Evolutionary conservation across 2,888 invertebrate species (phyloP).

Genomic region (Platycheirus albimanus): DNA sequence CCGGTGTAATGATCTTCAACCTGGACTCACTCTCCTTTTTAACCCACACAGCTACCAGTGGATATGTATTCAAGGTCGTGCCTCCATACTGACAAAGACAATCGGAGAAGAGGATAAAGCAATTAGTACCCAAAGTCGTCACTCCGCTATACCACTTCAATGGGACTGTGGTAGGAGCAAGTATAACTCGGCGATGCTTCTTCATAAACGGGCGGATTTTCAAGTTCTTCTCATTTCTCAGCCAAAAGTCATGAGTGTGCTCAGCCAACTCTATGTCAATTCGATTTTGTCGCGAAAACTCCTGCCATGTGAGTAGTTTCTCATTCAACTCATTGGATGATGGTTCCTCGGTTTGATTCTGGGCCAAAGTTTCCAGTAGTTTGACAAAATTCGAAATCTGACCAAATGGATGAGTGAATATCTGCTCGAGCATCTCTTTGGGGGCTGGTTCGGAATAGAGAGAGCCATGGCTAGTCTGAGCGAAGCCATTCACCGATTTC

Average conservation of each 20-base stretch:
- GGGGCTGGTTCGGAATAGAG: not conserved
- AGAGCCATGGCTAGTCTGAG: conserved; percentile 82
- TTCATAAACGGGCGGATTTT: conserved; percentile 83
- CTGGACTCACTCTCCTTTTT: conserved; percentile 88
- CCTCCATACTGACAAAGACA: conserved; percentile 87
- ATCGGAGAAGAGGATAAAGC: conserved; percentile 92
- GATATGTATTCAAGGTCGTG: conserved; percentile 84
- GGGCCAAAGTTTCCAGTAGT: conserved; percentile 78
- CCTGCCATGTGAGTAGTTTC: conserved; percentile 79
- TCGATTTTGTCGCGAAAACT: conserved; percentile 78
- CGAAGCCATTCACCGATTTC: conserved; percentile 88
- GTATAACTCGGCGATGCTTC: conserved; percentile 88
- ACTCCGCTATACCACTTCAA: conserved; percentile 89
- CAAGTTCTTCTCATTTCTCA: conserved; percentile 80
- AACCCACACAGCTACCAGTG: conserved; percentile 91
- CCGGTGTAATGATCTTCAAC: conserved; percentile 89
- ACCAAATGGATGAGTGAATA: conserved; percentile 79
- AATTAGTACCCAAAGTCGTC: conserved; percentile 85
- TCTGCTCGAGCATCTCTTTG: conserved; percentile 74
- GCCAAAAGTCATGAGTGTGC: conserved; percentile 81
- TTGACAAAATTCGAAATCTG: conserved; percentile 79
- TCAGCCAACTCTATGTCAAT: conserved; percentile 80
- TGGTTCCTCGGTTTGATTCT: conserved; percentile 30
- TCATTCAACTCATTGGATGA: conserved; percentile 77
- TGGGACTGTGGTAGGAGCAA: conserved; percentile 89